These are phyloP conservation scores for Philopotamus ludificatus DNA, from an alignment of 1,140 invertebrate species.

Conservation along the genomic window DNA sequence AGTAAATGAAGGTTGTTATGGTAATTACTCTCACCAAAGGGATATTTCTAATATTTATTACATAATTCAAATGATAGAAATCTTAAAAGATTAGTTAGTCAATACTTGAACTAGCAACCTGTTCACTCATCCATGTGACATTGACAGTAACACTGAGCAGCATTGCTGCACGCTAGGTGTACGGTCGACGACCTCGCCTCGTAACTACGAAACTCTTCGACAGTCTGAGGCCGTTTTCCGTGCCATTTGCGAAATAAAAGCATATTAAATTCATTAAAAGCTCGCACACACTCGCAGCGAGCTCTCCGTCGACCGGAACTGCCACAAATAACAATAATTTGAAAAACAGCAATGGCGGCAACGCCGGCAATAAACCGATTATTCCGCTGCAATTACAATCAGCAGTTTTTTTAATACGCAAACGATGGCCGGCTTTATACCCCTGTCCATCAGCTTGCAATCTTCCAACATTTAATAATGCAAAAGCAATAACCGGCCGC, in stretches of 20 bases:
- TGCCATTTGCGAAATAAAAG: not conserved
- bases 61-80: no score
- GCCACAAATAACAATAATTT: constrained; percentile 32
- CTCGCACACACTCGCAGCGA: not conserved
- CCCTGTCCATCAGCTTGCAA: not conserved
- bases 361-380: constrained; percentile 38
- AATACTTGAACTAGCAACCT: no score
- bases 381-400: constrained; percentile 36
- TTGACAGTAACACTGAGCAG: no score
- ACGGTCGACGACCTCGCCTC: no score
- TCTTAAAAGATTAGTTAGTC: no score
- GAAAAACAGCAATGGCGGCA: constrained; percentile 35
- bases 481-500: not conserved
- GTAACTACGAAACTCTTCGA: no score
- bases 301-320: constrained; percentile 21
- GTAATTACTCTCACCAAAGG: no score
- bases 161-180: no score
- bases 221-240: not conserved
- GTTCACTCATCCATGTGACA: no score
- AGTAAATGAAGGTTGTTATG: no score
- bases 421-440: not conserved
- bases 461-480: not conserved
- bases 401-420: not conserved
- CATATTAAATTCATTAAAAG: not conserved
- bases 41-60: no score